Base-by-base conservation (phyloP, 2,888 invertebrate genomes). In the Aromia moschata region DNA sequence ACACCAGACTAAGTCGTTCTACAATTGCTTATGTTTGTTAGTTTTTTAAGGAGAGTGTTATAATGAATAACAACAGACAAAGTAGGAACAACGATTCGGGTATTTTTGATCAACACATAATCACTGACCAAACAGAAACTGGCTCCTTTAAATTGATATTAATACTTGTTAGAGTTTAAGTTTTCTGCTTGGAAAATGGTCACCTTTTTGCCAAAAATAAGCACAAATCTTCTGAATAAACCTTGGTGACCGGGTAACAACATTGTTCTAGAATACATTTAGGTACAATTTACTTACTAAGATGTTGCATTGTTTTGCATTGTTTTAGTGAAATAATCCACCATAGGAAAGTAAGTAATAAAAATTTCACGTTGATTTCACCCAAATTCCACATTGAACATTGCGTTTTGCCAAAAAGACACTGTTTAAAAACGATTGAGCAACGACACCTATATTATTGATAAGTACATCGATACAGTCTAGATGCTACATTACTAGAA, bases 301-400 rank as follows among this genome's bases (percentile, higher is more conserved):
- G 47, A 58, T 62, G 64, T 73, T 74, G 75, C 74, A 74, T 74
- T 76, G 73, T 66, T 73, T 73, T 72, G 74, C 74, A 74, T 75
- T 74, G 62, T 44, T 63, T 60, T 64, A 14, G 45, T 62, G 67
- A 67, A 25, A 36, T 55, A 57, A 58, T 46, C 56, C 59, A 60
- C 59, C 54, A 62, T 55, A 57, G 56, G 56, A 64, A 61, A 57
- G 46, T 45, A 55, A 46, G 40, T 46, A 30, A 46, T 45, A 46
- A 37, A 17, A 31, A 46, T 69, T 69, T 68, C 70, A 74, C 72
- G 73, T 76, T 77, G 78, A 76, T 73, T 80, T 81, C 81, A 82
- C 81, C 81, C 82, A 82, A 82, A 82, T 81, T 81, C 81, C 81
- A 78, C 74, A 77, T 76, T 68, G 72, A 74, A 78, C 74, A 77